These are phyloP conservation scores for Andrena cerasifolii DNA, from an alignment of 1,140 invertebrate genomes.

Conservation along the genomic window DNA sequence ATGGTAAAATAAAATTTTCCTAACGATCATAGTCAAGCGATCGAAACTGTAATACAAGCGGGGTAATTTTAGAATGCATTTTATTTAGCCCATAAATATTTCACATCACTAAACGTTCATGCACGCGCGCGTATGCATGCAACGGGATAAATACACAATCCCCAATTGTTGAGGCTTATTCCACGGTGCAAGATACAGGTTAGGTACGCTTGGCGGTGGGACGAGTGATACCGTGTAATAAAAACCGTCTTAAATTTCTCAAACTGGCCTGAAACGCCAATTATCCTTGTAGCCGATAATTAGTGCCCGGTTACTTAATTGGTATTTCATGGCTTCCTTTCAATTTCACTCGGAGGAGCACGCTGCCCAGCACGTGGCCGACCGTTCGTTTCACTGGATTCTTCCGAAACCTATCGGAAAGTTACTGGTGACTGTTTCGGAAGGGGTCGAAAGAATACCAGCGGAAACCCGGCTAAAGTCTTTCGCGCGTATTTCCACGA, in stretches of 20 bases:
- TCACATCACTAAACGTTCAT: too few relatives aligned
- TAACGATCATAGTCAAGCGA: neutral
- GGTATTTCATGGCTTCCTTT: constrained; percentile 63
- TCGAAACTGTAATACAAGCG: neutral
- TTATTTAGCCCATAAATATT: neutral
- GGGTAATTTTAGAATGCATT: neutral
- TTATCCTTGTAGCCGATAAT: constrained; percentile 19
- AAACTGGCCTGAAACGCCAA: neutral
- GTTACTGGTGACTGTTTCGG: constrained; percentile 13
- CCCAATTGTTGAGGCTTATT: too few relatives aligned
- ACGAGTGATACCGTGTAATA: too few relatives aligned
- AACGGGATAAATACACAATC: too few relatives aligned
- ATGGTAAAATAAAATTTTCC: neutral
- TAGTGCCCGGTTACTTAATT: constrained; percentile 34
- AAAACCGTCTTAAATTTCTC: neutral
- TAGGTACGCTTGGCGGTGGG: too few relatives aligned
- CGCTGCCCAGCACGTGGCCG: constrained; percentile 33
- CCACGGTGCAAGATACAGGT: too few relatives aligned
- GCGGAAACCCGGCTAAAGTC: neutral
- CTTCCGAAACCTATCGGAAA: constrained; percentile 22
- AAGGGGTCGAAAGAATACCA: neutral
- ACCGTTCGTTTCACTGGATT: constrained; percentile 27
- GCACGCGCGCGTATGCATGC: too few relatives aligned
- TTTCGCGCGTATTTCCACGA: neutral
- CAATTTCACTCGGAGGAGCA: constrained; percentile 37